phyloP scores from a whole-genome alignment of 2,113 vertebrate genomes.

The Origma solitaria region DNA sequence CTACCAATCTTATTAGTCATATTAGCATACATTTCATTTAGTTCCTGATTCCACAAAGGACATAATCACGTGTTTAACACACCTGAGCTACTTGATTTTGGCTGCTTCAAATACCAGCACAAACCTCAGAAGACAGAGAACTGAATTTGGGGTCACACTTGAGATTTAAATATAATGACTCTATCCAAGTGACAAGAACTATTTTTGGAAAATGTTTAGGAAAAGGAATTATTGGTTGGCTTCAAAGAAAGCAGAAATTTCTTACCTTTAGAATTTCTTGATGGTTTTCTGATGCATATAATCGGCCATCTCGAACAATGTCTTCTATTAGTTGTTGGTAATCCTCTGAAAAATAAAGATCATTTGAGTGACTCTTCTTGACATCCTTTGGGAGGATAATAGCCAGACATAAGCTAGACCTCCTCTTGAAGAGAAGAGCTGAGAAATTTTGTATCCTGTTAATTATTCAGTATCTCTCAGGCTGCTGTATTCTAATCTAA shows the following conservation, averaged over 20 bases:
- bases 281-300: constrained; percentile 93
- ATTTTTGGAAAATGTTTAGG: not conserved
- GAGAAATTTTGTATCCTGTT: not conserved
- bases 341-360: constrained; percentile 79
- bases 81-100: not conserved
- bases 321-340: constrained; percentile 95
- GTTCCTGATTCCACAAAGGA: not conserved
- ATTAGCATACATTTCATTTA: not conserved
- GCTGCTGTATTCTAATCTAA: not conserved
- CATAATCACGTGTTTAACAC: rapidly evolving
- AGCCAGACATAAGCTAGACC: not conserved
- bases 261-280: constrained; percentile 91
- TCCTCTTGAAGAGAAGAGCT: not conserved
- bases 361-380: not conserved
- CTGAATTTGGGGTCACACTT: not conserved
- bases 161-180: not conserved
- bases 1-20: not conserved
- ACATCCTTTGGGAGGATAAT: not conserved
- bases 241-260: not conserved
- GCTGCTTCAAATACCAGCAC: not conserved
- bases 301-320: constrained; percentile 87
- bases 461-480: not conserved
- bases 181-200: not conserved
- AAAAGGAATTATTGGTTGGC: not conserved
- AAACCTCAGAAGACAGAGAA: not conserved